phyloP scores from a whole-genome alignment of 2,113 vertebrate species.

The Nothobranchius kuhntae region DNA sequence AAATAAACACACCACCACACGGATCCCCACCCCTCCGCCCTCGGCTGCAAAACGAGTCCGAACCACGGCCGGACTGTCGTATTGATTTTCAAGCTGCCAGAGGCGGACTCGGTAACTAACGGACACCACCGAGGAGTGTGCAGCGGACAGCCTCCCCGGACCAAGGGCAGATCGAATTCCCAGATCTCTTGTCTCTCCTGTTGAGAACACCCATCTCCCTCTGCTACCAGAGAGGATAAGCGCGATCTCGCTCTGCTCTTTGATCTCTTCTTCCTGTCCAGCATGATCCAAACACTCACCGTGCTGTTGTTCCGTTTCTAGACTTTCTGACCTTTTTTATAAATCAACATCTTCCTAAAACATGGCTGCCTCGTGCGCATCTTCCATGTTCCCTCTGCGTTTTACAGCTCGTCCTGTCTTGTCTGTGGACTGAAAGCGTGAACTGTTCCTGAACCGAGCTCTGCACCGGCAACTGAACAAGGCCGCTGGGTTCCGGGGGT shows the following conservation, averaged over 20 bases:
- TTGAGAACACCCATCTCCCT: background rate
- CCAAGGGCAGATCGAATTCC: background rate
- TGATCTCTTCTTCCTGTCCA: background rate
- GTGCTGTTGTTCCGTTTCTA: background rate
- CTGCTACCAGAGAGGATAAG: background rate
- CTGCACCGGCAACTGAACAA: slow-evolving; percentile 47
- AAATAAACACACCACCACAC: slow-evolving; percentile 13
- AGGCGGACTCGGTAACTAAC: background rate
- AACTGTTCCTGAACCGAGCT: slow-evolving; percentile 59
- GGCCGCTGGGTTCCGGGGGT: slow-evolving; percentile 14
- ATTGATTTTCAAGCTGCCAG: no score
- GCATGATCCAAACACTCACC: background rate
- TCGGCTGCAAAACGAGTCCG: slow-evolving; percentile 14
- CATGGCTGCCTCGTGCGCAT: background rate
- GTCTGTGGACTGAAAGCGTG: slow-evolving; percentile 47
- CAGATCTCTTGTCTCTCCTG: no score
- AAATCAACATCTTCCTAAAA: background rate
- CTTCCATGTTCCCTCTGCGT: background rate
- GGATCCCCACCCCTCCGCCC: slow-evolving; percentile 24
- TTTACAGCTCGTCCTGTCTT: background rate
- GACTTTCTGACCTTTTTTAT: no score
- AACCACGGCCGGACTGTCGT: background rate
- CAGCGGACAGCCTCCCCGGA: no score
- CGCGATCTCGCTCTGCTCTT: background rate
- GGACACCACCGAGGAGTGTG: background rate